These are phyloP conservation scores for Proctacanthus coquilletti DNA, from an alignment of 1,140 invertebrate genomes.

Conservation along the genomic window DNA sequence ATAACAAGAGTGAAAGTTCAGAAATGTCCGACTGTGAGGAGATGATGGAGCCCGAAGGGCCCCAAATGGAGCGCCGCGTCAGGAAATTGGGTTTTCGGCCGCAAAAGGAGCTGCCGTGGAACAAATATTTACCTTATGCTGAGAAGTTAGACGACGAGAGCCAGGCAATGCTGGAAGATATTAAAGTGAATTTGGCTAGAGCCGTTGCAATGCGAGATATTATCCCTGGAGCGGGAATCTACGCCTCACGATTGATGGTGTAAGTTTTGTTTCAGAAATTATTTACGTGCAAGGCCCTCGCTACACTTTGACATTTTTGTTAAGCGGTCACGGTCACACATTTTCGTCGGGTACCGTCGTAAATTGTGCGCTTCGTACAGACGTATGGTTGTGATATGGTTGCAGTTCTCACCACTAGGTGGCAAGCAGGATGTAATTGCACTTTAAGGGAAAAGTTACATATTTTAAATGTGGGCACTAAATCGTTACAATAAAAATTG, in stretches of 20 bases:
- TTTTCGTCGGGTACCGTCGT: neutral
- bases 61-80: neutral
- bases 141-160: constrained; percentile 39
- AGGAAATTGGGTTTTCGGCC: constrained; percentile 19
- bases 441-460: too few relatives aligned
- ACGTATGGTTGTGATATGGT: too few relatives aligned
- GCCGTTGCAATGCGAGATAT: constrained; percentile 40
- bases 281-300: constrained; percentile 9
- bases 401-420: too few relatives aligned
- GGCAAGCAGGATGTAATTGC: too few relatives aligned
- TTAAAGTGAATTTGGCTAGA: constrained; percentile 42
- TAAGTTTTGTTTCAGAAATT: too few relatives aligned
- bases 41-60: neutral
- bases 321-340: neutral
- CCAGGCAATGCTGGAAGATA: constrained; percentile 31
- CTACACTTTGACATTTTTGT: neutral
- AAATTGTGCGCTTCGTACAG: too few relatives aligned
- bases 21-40: neutral
- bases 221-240: constrained; percentile 35
- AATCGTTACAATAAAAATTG: too few relatives aligned
- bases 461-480: too few relatives aligned
- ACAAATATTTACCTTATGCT: constrained; percentile 41
- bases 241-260: constrained; percentile 36
- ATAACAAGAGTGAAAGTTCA: neutral
- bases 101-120: constrained; percentile 39